Evolutionary conservation across 2,888 invertebrate genomes (phyloP).

Genomic region (Watsonalla binaria): DNA sequence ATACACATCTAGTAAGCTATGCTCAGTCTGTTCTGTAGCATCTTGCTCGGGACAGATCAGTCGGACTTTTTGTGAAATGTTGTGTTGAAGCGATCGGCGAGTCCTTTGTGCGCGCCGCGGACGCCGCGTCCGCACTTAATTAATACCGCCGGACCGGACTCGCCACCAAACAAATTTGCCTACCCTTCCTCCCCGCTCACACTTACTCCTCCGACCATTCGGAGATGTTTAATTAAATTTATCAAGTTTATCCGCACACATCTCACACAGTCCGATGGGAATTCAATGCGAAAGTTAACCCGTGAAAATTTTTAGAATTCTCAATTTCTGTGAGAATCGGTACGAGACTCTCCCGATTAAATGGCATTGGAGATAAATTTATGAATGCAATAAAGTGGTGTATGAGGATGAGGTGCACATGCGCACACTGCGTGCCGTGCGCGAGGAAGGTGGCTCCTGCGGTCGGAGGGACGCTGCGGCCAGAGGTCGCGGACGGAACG

Average conservation of each 20-base stretch:
- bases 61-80: conserved; percentile 25
- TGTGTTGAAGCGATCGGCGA: conserved; percentile 22
- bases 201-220: conserved; percentile 26
- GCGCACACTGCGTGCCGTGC: not conserved
- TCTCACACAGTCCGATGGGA: conserved; percentile 59
- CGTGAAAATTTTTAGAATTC: conserved; percentile 56
- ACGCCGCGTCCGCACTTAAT: conserved; percentile 52
- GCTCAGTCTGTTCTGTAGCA: not conserved
- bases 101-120: conserved; percentile 36
- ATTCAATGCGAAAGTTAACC: conserved; percentile 49
- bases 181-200: conserved; percentile 17
- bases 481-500: not conserved
- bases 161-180: conserved; percentile 64
- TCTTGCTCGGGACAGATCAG: conserved; percentile 5
- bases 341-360: conserved; percentile 21
- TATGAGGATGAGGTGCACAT: conserved; percentile 9
- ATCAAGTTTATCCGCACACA: conserved; percentile 67
- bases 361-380: conserved; percentile 32
- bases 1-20: not conserved
- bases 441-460: too few relatives aligned
- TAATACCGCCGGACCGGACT: conserved; percentile 50
- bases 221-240: conserved; percentile 72
- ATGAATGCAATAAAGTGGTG: conserved; percentile 34
- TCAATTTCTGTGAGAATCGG: conserved; percentile 51
- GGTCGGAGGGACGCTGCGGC: not conserved